A percentile compares a stretch with the other conserved stretches of the same genome.
phyloP scores from a whole-genome alignment of 2,888 invertebrate genomes.

The Eupithecia insigniata region DNA sequence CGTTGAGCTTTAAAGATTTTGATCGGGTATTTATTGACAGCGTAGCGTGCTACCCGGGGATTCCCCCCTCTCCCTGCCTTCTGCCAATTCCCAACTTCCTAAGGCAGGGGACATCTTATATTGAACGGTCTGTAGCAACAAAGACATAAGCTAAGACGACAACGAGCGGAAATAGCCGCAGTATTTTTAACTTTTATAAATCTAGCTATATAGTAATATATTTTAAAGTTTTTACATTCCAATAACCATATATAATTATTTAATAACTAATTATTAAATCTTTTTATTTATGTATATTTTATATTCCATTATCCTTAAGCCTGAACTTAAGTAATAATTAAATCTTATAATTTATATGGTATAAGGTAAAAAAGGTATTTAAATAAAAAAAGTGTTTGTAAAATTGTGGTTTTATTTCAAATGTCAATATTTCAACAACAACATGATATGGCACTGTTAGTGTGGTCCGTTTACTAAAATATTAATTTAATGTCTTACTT shows the following conservation, averaged over 20 bases:
- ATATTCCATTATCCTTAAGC: too few relatives aligned
- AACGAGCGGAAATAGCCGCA: too few relatives aligned
- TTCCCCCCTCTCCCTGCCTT: too few relatives aligned
- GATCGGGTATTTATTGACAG: too few relatives aligned
- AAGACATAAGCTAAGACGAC: too few relatives aligned
- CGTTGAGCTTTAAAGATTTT: too few relatives aligned
- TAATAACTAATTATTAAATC: background rate
- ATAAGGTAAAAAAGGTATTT: conserved; percentile 12
- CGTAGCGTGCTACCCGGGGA: too few relatives aligned
- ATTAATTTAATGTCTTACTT: conserved; percentile 16
- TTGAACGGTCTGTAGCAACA: too few relatives aligned
- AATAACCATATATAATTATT: background rate
- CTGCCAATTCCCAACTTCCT: too few relatives aligned
- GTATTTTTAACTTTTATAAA: too few relatives aligned
- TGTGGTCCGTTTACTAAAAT: conserved; percentile 65
- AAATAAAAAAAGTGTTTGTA: conserved; percentile 45
- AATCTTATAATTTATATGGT: conserved; percentile 18
- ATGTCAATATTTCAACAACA: conserved; percentile 56
- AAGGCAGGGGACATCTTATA: too few relatives aligned
- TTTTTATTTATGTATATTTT: too few relatives aligned
- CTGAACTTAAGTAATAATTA: background rate
- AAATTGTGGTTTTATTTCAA: conserved; percentile 63
- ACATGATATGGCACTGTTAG: conserved; percentile 77
- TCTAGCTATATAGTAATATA: background rate
- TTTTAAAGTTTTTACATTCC: background rate